Evolutionary conservation across 2,113 vertebrate species (phyloP).

Genomic region (Cercocebus atys): DNA sequence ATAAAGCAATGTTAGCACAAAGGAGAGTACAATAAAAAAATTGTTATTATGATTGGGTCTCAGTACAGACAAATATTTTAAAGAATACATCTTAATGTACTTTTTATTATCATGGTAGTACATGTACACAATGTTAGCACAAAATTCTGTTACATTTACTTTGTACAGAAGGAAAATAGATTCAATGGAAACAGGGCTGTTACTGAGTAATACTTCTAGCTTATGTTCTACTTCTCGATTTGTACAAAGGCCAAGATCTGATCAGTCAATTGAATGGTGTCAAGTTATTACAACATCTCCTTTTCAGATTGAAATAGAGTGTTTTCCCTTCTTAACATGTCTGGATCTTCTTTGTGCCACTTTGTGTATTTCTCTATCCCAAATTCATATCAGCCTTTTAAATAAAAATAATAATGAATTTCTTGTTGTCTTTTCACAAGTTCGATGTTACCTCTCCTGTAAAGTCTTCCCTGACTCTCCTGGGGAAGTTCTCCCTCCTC

Average conservation of each 20-base stretch:
- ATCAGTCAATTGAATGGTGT: not conserved
- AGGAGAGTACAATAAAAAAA: not conserved
- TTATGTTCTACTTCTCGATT: not conserved
- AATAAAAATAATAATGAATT: not conserved
- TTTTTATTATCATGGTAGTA: not conserved
- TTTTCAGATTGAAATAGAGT: not conserved
- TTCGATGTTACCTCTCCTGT: not conserved
- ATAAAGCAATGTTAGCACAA: not conserved
- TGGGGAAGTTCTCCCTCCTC: too few species aligned
- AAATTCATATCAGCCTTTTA: not conserved
- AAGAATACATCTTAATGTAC: not conserved
- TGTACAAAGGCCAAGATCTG: not conserved
- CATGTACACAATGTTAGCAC: not conserved
- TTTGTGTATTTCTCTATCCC: not conserved
- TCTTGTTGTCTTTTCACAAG: not conserved
- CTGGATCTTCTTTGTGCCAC: not conserved
- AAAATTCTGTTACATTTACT: not conserved
- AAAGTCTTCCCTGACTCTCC: too few species aligned
- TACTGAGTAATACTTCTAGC: not conserved
- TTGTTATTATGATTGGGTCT: not conserved
- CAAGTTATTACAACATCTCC: not conserved
- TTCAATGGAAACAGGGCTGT: not conserved
- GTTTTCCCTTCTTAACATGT: not conserved
- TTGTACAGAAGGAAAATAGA: not conserved
- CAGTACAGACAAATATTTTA: not conserved